A percentile compares a stretch with the other conserved stretches of the same genome.
Evolutionary conservation across 2,888 invertebrate species (phyloP).

Genomic region (Diaperis boleti): DNA sequence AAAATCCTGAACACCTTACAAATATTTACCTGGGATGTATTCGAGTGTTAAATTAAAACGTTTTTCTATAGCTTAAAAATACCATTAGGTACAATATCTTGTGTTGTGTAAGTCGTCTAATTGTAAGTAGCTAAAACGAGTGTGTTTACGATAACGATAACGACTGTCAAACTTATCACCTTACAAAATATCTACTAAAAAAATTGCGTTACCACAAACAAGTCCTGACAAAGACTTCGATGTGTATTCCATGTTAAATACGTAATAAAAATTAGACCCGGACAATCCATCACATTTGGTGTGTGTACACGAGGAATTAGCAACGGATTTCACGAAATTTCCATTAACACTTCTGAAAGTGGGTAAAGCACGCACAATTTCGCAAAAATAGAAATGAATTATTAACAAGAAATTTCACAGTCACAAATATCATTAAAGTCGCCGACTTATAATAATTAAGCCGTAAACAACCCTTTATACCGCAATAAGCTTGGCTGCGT

Average conservation of each 20-base stretch:
- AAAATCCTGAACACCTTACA: too few species aligned
- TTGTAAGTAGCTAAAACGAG: too few species aligned
- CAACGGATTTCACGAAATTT: conserved; percentile 18
- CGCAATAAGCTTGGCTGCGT: too few species aligned
- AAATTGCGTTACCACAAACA: background rate
- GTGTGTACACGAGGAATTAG: conserved; percentile 18
- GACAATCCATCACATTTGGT: background rate
- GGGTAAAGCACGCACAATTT: conserved; percentile 12
- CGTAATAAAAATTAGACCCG: background rate
- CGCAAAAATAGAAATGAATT: conserved; percentile 18
- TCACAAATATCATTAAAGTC: conserved; percentile 1
- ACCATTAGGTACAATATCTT: too few species aligned
- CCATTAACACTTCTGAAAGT: conserved; percentile 24
- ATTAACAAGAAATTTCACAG: conserved; percentile 10
- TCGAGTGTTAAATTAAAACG: too few species aligned
- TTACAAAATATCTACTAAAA: background rate
- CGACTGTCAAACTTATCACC: background rate
- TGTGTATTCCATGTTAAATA: background rate
- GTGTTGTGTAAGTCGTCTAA: too few species aligned
- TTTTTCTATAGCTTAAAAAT: too few species aligned
- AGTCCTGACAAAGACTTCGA: background rate
- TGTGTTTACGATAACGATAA: too few species aligned
- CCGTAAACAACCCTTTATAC: background rate
- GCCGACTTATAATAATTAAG: background rate
- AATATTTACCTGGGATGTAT: too few species aligned